Percentiles rank a stretch among this genome's conserved stretches.
Conservation (phyloP, 2,113 vertebrate species). For the Odocoileus hemionus region DNA sequence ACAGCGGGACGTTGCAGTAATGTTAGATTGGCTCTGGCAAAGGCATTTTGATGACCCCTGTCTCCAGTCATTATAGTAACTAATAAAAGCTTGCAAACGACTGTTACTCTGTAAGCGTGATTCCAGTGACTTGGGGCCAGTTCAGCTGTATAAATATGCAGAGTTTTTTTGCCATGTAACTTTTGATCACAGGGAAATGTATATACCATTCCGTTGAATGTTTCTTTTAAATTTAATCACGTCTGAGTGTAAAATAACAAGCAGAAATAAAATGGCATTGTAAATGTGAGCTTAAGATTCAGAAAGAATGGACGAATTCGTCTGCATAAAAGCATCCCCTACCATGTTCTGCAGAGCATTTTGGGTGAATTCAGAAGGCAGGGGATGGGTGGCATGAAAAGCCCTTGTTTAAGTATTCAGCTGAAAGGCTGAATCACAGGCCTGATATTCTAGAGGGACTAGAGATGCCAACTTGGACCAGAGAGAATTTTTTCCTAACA, state of each 20-base stretch:
- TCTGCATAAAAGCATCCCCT: background rate
- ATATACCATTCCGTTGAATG: conserved; percentile 28
- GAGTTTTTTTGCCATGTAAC: conserved; percentile 13
- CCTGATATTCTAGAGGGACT: background rate
- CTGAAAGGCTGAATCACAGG: background rate
- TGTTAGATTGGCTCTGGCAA: conserved; percentile 44
- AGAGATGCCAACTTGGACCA: background rate
- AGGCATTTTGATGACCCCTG: conserved; percentile 63
- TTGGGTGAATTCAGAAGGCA: conserved; percentile 4
- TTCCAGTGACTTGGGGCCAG: background rate
- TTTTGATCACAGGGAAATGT: conserved; percentile 61
- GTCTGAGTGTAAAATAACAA: conserved; percentile 50
- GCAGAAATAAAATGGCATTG: conserved; percentile 35
- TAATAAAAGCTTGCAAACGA: conserved; percentile 64
- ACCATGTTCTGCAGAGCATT: background rate
- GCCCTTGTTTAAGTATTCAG: background rate
- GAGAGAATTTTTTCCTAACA: background rate
- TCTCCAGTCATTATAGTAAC: conserved; percentile 55
- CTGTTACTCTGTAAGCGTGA: background rate
- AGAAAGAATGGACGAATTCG: background rate
- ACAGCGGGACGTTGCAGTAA: background rate
- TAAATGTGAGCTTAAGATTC: conserved; percentile 47
- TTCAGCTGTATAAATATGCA: conserved; percentile 54
- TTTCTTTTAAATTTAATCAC: conserved; percentile 59
- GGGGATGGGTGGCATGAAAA: conserved; percentile 2